Evolutionary conservation across 2,797 vertebrate genomes (phyloP).

Genomic region (Catostomus latipinnis): DNA sequence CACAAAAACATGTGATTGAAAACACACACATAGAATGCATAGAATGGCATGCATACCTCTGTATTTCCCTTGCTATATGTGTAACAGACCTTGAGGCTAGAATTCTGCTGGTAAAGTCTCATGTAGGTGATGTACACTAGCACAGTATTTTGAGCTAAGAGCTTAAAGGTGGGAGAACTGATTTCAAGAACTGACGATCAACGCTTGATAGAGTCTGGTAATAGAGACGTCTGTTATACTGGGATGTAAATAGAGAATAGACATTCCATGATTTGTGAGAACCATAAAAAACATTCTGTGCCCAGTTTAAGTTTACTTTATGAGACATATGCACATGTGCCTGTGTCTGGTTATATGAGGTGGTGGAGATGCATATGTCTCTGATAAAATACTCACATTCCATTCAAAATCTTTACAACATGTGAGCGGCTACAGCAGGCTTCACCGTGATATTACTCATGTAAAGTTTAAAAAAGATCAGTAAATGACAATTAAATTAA

Average conservation of each 20-base stretch:
- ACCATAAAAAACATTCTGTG: conserved; percentile 31
- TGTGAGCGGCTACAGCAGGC: neutral
- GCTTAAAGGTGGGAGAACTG: conserved; percentile 13
- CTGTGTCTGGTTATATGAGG: conserved; percentile 43
- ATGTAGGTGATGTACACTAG: conserved; percentile 11
- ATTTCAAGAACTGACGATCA: conserved; percentile 28
- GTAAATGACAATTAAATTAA: neutral
- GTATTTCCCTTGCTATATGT: conserved; percentile 29
- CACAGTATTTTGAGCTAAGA: conserved; percentile 13
- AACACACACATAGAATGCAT: neutral
- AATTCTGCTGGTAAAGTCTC: conserved; percentile 28
- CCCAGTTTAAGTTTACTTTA: conserved; percentile 27
- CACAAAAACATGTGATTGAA: neutral
- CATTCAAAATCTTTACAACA: conserved; percentile 16
- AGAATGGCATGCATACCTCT: conserved; percentile 10
- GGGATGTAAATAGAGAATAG: conserved; percentile 24
- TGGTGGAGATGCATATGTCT: conserved; percentile 34
- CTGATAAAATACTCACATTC: conserved; percentile 45
- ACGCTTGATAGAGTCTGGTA: conserved; percentile 1
- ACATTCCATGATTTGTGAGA: conserved; percentile 17
- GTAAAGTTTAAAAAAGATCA: neutral
- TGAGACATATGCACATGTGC: conserved; percentile 24
- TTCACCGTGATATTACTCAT: neutral
- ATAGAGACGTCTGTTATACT: conserved; percentile 17
- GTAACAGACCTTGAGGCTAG: conserved; percentile 25